Conservation (phyloP, 2,113 vertebrate species). For the Thymallus thymallus region DNA sequence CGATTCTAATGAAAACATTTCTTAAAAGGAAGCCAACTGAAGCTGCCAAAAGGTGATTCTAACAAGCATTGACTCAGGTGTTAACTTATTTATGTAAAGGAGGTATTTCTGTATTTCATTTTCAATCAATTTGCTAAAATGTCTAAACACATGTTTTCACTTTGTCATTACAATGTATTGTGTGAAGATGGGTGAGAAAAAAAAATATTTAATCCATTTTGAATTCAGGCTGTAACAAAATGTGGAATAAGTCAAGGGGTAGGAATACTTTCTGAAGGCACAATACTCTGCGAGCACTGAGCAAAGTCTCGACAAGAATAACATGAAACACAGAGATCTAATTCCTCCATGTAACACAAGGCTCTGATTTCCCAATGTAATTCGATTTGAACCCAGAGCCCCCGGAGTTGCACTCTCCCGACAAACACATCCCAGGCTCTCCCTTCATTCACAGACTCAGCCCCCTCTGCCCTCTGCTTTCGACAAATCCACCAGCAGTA, state of each 20-base stretch:
- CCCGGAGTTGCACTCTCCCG: slow-evolving; percentile 31
- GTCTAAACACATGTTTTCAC: no score
- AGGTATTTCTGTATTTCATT: no score
- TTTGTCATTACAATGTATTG: no score
- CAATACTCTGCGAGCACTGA: slow-evolving; percentile 30
- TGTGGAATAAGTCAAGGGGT: neutral
- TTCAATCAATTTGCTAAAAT: no score
- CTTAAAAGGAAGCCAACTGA: no score
- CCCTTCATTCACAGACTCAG: slow-evolving; percentile 12
- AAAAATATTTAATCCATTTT: no score
- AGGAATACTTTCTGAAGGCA: slow-evolving; percentile 17
- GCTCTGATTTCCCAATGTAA: slow-evolving; percentile 10
- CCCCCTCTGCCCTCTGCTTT: slow-evolving; percentile 42
- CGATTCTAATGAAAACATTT: no score
- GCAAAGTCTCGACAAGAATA: slow-evolving; percentile 29
- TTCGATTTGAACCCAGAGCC: slow-evolving; percentile 42
- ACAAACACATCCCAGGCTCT: slow-evolving; percentile 8
- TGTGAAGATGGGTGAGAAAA: no score
- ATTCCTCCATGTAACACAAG: slow-evolving; percentile 41
- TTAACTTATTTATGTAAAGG: no score
- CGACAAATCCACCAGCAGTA: slow-evolving; percentile 51
- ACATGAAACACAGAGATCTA: slow-evolving; percentile 26
- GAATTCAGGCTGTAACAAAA: slow-evolving; percentile 21
- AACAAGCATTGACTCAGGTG: no score
- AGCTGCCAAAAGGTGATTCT: no score